These are phyloP conservation scores for Donacobius atricapilla DNA, from an alignment of 2,113 vertebrate genomes.

Conservation along the genomic window DNA sequence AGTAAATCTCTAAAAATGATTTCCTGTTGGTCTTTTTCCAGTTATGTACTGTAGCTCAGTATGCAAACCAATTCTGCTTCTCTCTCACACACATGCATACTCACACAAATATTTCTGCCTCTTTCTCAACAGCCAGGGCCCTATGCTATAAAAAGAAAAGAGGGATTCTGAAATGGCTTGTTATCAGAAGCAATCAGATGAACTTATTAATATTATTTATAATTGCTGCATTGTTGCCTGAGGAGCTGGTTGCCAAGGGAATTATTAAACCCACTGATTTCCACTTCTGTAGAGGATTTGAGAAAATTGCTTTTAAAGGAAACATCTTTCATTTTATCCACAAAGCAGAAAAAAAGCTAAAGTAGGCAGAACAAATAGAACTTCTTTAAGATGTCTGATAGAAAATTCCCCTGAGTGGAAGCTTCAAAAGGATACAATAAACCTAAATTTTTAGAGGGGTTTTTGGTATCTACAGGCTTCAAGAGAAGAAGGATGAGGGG, in stretches of 20 bases:
- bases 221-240: conserved; percentile 59
- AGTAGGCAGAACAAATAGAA: conserved; percentile 74
- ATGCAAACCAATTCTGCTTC: background rate
- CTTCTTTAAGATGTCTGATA: conserved; percentile 63
- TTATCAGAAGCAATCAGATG: conserved; percentile 51
- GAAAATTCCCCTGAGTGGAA: conserved; percentile 60
- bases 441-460: conserved; percentile 48
- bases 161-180: background rate
- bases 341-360: conserved; percentile 60
- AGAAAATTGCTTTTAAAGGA: conserved; percentile 64
- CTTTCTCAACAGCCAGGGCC: background rate
- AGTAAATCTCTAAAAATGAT: background rate
- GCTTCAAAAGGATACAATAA: conserved; percentile 56
- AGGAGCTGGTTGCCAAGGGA: conserved; percentile 48
- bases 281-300: conserved; percentile 55
- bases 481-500: background rate
- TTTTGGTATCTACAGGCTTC: conserved; percentile 25
- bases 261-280: conserved; percentile 61
- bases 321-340: conserved; percentile 66
- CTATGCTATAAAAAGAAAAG: background rate
- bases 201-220: conserved; percentile 66
- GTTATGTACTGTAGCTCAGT: background rate
- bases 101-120: background rate
- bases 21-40: background rate
- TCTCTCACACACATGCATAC: background rate